These are phyloP conservation scores for Heterocephalus glaber DNA, from an alignment of 2,113 vertebrate genomes.

Conservation along the genomic window DNA sequence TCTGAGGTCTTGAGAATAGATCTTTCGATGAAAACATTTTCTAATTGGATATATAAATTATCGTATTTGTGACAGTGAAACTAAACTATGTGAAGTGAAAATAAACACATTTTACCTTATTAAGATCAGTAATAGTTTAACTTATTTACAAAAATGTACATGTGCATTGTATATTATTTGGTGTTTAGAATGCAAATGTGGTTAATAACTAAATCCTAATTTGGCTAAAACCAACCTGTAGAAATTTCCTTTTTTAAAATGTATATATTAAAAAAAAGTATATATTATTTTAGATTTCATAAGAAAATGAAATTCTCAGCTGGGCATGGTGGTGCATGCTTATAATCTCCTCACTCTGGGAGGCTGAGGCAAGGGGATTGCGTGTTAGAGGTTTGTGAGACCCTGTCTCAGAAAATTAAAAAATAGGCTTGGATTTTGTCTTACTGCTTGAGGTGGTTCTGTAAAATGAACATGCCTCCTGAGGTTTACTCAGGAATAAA, in stretches of 20 bases:
- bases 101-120: neutral
- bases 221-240: slow-evolving; percentile 1
- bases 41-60: neutral
- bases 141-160: neutral
- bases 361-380: neutral
- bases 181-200: neutral
- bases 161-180: neutral
- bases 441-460: neutral
- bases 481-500: neutral
- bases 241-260: slow-evolving; percentile 40
- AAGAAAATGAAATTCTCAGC: neutral
- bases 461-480: neutral
- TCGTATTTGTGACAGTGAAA: neutral
- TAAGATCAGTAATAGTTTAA: neutral
- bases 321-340: neutral
- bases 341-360: neutral
- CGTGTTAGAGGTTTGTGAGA: neutral
- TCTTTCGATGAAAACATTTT: slow-evolving; percentile 22
- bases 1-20: slow-evolving; percentile 1
- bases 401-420: neutral
- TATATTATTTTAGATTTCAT: slow-evolving; percentile 8
- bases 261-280: neutral
- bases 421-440: neutral
- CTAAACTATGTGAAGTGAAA: neutral
- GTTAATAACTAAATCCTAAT: neutral